phyloP scores from a whole-genome alignment of 2,888 invertebrate species.

The Microplitis manilae region DNA sequence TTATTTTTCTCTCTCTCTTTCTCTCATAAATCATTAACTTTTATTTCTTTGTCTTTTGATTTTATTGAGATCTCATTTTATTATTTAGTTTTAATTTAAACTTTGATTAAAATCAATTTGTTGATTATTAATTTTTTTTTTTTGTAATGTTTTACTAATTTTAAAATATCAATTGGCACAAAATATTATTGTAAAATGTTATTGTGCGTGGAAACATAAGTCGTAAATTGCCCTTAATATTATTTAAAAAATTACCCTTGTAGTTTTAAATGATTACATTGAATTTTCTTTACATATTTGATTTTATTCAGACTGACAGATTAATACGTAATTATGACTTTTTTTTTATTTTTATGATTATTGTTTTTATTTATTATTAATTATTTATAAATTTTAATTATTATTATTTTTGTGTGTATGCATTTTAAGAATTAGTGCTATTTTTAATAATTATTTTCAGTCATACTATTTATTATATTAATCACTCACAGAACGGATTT shows the following conservation, averaged over 20 bases:
- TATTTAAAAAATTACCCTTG: conserved; percentile 25
- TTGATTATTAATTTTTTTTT: conserved; percentile 10
- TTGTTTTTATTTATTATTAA: conserved; percentile 22
- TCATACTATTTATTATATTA: conserved; percentile 1
- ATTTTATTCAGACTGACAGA: conserved; percentile 1
- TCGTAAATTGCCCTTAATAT: conserved; percentile 12
- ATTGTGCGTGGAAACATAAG: conserved; percentile 38
- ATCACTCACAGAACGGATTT: neutral
- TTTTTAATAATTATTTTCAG: conserved; percentile 3
- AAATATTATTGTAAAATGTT: conserved; percentile 42
- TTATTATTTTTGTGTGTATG: neutral
- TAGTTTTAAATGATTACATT: neutral
- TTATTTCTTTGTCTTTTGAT: conserved; percentile 7
- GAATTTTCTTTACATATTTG: conserved; percentile 7
- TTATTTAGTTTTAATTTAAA: neutral
- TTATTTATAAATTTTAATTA: conserved; percentile 12
- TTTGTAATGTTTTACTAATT: conserved; percentile 9
- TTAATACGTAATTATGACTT: conserved; percentile 15
- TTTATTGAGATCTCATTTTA: conserved; percentile 11
- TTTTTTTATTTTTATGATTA: conserved; percentile 11
- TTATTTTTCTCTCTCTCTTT: conserved; percentile 31
- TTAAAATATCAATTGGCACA: conserved; percentile 40
- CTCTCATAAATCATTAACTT: conserved; percentile 25
- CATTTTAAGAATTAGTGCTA: conserved; percentile 7
- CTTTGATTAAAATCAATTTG: neutral